Percentiles rank a stretch among this genome's conserved stretches.
These are phyloP conservation scores for human DNA, from an alignment of 2,113 vertebrate species.

Conservation along the genomic window DNA sequence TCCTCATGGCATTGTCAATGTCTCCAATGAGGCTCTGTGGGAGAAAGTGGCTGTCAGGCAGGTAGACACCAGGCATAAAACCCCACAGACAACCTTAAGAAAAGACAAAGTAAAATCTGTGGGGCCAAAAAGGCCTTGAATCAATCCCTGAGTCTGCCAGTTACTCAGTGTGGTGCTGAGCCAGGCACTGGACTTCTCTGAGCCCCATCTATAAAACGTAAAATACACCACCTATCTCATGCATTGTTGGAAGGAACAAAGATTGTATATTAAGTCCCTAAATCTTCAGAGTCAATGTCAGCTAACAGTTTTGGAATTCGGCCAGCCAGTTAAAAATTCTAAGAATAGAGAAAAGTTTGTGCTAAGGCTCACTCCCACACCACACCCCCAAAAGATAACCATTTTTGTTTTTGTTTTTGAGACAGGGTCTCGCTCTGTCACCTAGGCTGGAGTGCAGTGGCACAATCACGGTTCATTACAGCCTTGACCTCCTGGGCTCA, in stretches of 20 bases:
- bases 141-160: background rate
- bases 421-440: no score
- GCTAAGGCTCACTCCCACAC: background rate
- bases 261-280: background rate
- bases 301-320: background rate
- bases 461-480: no score
- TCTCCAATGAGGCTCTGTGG: slow-evolving; percentile 94
- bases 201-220: background rate
- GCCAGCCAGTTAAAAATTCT: background rate
- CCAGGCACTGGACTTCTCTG: background rate
- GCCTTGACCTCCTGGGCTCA: no score
- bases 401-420: background rate
- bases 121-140: background rate
- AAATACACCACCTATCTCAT: background rate
- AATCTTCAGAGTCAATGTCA: background rate
- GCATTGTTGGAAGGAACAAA: background rate
- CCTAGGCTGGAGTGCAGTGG: no score
- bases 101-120: background rate
- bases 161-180: background rate
- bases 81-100: background rate
- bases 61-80: background rate
- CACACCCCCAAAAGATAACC: background rate
- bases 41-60: slow-evolving; percentile 22
- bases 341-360: background rate
- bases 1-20: slow-evolving; percentile 92